A percentile compares a stretch with the other conserved stretches of the same genome.
Evolutionary conservation across 2,888 invertebrate species (phyloP).

Genomic region (Nebria brevicollis): DNA sequence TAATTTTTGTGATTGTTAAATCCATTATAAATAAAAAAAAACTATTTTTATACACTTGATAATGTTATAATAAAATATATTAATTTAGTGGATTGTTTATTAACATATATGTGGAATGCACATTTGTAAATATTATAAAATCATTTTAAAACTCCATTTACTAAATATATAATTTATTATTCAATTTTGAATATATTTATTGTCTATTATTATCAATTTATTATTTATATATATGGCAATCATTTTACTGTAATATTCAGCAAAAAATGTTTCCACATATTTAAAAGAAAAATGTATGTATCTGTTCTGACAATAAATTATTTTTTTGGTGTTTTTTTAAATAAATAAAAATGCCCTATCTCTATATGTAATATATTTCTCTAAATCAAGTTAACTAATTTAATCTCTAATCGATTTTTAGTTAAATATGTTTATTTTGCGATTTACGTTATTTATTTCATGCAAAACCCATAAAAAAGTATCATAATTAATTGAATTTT

Average conservation of each 20-base stretch:
- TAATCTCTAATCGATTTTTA: no score
- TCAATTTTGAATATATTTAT: no score
- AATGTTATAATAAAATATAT: constrained; percentile 4
- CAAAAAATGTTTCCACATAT: no score
- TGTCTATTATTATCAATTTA: no score
- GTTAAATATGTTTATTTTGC: no score
- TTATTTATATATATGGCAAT: no score
- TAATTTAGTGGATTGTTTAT: background rate
- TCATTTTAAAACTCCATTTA: constrained; percentile 4
- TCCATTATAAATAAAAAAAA: background rate
- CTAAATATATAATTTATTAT: background rate
- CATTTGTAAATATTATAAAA: constrained; percentile 10
- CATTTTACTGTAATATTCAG: no score
- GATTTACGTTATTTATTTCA: no score
- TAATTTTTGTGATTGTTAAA: constrained; percentile 4
- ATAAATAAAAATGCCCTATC: background rate
- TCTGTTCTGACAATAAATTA: constrained; percentile 26
- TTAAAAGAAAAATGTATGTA: background rate
- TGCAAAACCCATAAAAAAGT: no score
- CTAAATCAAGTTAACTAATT: no score
- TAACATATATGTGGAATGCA: constrained; percentile 6
- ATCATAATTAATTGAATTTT: no score
- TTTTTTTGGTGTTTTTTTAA: constrained; percentile 22
- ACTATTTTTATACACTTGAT: constrained; percentile 21
- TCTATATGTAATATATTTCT: no score